phyloP scores from a whole-genome alignment of 2,797 vertebrate genomes.

The Alcedo atthis region DNA sequence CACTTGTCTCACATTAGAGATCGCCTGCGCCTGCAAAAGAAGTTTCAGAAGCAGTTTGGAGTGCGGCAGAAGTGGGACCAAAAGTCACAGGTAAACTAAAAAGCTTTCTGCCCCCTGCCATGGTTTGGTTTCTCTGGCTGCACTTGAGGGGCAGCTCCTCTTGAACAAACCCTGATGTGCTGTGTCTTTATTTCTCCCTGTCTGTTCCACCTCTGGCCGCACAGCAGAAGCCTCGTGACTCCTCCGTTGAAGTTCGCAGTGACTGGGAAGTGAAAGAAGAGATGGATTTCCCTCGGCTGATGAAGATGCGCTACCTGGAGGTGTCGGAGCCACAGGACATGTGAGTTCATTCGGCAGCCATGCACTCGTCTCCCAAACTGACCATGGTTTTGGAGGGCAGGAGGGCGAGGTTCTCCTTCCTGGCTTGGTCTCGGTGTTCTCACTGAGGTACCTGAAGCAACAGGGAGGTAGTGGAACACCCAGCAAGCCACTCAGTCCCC shows the following conservation, averaged over 20 bases:
- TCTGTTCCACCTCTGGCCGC: neutral
- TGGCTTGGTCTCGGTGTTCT: neutral
- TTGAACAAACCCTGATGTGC: neutral
- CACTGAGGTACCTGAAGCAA: neutral
- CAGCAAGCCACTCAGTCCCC: fast-evolving
- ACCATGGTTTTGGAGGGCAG: neutral
- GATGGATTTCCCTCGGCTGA: slow-evolving; percentile 97
- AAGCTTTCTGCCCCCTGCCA: neutral
- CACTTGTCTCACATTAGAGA: slow-evolving; percentile 80
- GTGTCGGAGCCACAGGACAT: slow-evolving; percentile 93
- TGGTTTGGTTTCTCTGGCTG: neutral
- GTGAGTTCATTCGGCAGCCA: slow-evolving; percentile 76
- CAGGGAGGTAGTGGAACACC: neutral
- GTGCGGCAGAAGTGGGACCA: slow-evolving; percentile 99
- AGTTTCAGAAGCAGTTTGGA: slow-evolving; percentile 99
- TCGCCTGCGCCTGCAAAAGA: slow-evolving; percentile 95
- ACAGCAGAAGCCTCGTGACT: slow-evolving; percentile 94
- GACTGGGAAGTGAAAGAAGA: slow-evolving; percentile 99
- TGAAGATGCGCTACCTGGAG: slow-evolving; percentile 99
- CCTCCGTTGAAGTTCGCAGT: slow-evolving; percentile 96
- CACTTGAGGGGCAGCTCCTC: fast-evolving
- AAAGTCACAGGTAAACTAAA: slow-evolving; percentile 89
- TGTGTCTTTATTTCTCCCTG: neutral
- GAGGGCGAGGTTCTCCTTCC: neutral
- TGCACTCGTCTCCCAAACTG: neutral